Base-by-base conservation (phyloP, 2,888 invertebrate genomes). In the Alloplasta piceator region DNA sequence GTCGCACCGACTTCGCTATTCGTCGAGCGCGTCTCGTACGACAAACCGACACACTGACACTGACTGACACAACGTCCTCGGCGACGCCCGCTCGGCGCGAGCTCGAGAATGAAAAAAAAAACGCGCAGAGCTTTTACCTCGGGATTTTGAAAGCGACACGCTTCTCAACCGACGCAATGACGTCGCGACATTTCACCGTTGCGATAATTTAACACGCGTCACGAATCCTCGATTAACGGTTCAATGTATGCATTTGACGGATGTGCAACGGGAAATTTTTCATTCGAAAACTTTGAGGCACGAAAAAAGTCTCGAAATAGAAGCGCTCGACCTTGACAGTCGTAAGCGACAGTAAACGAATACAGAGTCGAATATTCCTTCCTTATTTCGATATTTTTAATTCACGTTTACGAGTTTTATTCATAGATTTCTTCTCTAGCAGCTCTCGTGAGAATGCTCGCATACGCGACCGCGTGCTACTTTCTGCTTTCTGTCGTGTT, bases 181-280 rank as follows among this genome's bases (percentile, higher is more conserved):
- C 41, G n/a, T 72, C 52, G 52, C 61, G 6, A 63, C 43, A 63
- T n/a, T 52, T 7, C 26, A 16, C 41, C n/a, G 26, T 26, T 26
- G 26, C 26, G 26, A 26, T 1, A 10, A 14, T 43, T 16, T 56
- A 36, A 52, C 38, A 38, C 46, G 43, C 26, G 41, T 41, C 52
- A 72, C 41, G 72, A 39, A 63, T 72, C 16, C 52, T 41, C n/a
- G 26, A 72, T 50, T 50, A 63, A 55, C 61, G 26, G 26, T 41
- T 43, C 10, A 16, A 63, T 72, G n/a, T n/a, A n/a, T n/a, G n/a
- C n/a, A n/a, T n/a, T n/a, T 72, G 26, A 41, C 26, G 14, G 16
- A 67, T 67, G 41, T 48, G 39, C 46, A 60, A 14, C 52, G 60
- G 6, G 12, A 52, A 9, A 9, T 72, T 14, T 63, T 55, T 55